Base-by-base conservation (phyloP, 1,140 invertebrate species). In the Heterodera carotae region DNA sequence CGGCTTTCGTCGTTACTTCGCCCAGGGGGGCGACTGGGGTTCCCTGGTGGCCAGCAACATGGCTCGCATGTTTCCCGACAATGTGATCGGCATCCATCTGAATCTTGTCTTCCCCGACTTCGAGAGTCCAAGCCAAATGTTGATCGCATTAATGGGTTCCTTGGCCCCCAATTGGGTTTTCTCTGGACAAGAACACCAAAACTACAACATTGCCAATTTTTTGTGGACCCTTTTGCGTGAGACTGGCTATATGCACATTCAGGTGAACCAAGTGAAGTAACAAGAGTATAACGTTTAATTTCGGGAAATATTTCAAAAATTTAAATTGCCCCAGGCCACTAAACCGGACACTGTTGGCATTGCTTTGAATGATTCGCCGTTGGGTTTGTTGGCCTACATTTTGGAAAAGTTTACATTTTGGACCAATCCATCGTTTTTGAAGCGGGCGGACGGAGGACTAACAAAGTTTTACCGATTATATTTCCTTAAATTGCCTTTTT, bases 321-420 rank as follows among this genome's bases (percentile, higher is more conserved):
- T 71, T 71, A 59, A 72, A 8, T 59, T 29, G 27, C 27, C 25
- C 5, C 6, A 74, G 62, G 72, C 76, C 36, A 79, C 77, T 10
- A 79, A 80, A 59, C 94, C 94, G 10, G 94, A 96, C 85, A 96
- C 94, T 18, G 89, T 96, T 75, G 93, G 85, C 33, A 81, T 82
- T 33, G 75, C 60, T 12, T 77, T 85, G 66, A 83, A 88, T 56
- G 88, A 90, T 70, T 89, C 88, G 36, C 94, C 94, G 0, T 89
- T 91, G 1, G 93, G 92, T 0, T 85, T 94, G 33, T 93, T 93
- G 4, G 92, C 91, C 1, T 95, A 94, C 81, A 91, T 94, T 15
- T 84, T 94, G 4, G 94, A 96, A 86, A 95, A 95, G 88, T 94
- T 94, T 84, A 92, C 91, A 10, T 90, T 92, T 0, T 92, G 92